Conservation (phyloP, 2,797 vertebrate species). For the Carapus acus region DNA sequence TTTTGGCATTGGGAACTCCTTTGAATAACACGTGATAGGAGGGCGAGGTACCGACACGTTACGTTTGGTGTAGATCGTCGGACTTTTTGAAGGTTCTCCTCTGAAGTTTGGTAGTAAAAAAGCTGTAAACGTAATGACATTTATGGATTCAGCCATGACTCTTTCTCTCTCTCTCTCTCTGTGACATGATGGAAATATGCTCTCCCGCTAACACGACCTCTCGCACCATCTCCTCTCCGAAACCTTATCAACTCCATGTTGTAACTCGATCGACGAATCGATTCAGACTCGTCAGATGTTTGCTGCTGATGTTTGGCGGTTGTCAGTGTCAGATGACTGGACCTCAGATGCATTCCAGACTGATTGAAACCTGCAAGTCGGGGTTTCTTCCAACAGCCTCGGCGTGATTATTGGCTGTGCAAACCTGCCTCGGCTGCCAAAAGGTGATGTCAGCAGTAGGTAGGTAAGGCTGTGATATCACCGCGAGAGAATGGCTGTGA, state of each 20-base stretch:
- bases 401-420: constrained; percentile 40
- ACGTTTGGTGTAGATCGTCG: no score
- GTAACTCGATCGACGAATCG: constrained; percentile 43
- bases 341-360: not conserved
- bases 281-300: constrained; percentile 30
- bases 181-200: no score
- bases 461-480: constrained; percentile 42
- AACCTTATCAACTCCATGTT: no score
- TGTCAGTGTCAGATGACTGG: no score
- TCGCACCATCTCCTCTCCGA: constrained; percentile 3
- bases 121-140: no score
- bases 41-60: no score
- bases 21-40: no score
- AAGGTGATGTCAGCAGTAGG: constrained; percentile 42
- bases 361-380: not conserved
- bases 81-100: no score
- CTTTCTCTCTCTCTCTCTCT: not conserved
- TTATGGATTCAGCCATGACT: no score
- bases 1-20: no score
- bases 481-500: constrained; percentile 34
- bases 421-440: constrained; percentile 26
- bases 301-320: not conserved
- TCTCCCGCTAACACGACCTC: constrained; percentile 7
- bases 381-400: not conserved
- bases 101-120: no score